Base-by-base conservation (phyloP, 2,888 invertebrate species). In the Luperina nickerlii region DNA sequence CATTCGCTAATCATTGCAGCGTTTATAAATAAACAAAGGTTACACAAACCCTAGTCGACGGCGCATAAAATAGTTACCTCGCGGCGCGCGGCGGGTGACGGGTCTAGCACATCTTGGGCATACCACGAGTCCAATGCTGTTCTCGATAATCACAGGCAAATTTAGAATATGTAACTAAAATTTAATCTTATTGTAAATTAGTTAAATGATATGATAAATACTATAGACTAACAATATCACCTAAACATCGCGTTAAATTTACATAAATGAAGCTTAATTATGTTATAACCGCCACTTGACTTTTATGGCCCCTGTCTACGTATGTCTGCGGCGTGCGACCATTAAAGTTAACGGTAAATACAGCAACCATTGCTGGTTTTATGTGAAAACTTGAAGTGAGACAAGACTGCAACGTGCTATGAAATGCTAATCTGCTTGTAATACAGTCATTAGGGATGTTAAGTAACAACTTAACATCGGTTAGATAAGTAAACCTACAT, bases 331-430 rank as follows among this genome's bases (percentile, higher is more conserved):
- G 68, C 24, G 32, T 32, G 65, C n/a, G 81, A 65, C 79, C 74
- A 73, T 85, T 27, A 74, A 85, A 73, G 62, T 81, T 82, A 85
- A 81, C 66, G 85, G 65, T 70, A 54, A 76, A 70, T 62, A 85
- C 77, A 63, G 45, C 71, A 72, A 72, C 11, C 68, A 82, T 77
- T 73, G 63, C 82, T 51, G 77, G 69, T 70, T 84, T 84, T 70
- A 85, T 77, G 70, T 5, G 85, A 57, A 70, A 81, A 77, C 73
- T 78, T 78, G 38, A 65, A 68, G 78, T 54, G 63, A 66, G 62
- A 54, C n/a, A 51, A 51, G 74, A 42, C 2, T 51, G 62, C 24
- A 82, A 76, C 51, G 73, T 79, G 70, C 86, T 68, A 68, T 86
- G 67, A 83, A 86, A 79, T 86, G 79, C 38, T 86, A 79, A 76